phyloP scores from a whole-genome alignment of 2,888 invertebrate genomes.

The Augochlorella aurata region DNA sequence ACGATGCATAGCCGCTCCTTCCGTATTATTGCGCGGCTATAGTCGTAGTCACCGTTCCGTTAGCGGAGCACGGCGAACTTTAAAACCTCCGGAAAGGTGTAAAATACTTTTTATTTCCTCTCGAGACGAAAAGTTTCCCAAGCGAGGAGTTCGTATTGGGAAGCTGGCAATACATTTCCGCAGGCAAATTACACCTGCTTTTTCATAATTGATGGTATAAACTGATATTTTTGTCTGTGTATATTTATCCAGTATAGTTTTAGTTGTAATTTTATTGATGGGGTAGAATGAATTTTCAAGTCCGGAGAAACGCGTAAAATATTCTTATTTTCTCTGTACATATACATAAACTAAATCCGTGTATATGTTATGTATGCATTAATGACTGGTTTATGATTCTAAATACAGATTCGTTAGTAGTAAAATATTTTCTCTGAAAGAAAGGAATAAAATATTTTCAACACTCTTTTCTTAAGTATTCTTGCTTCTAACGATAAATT shows the following conservation, averaged over 20 bases:
- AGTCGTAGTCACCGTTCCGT: neutral
- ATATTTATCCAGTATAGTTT: too few species aligned
- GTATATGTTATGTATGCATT: neutral
- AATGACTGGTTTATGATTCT: neutral
- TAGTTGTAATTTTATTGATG: too few species aligned
- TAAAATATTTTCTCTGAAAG: neutral
- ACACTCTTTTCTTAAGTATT: too few species aligned
- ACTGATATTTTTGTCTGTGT: too few species aligned
- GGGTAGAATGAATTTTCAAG: too few species aligned
- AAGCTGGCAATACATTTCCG: neutral
- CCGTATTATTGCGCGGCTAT: neutral
- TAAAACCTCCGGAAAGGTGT: slow-evolving; percentile 12
- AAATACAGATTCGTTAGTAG: neutral
- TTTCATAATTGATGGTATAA: neutral
- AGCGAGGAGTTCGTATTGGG: neutral
- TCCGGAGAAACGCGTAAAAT: too few species aligned
- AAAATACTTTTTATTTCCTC: slow-evolving; percentile 21
- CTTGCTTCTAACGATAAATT: too few species aligned
- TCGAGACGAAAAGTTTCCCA: slow-evolving; percentile 2
- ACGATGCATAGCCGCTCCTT: neutral
- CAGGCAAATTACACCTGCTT: neutral
- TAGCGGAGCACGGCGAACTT: slow-evolving; percentile 2
- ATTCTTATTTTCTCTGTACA: too few species aligned
- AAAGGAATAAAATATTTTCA: neutral
- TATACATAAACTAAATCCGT: too few species aligned